Evolutionary conservation across 2,888 invertebrate genomes (phyloP).

Genomic region (Sepioteuthis lessoniana): DNA sequence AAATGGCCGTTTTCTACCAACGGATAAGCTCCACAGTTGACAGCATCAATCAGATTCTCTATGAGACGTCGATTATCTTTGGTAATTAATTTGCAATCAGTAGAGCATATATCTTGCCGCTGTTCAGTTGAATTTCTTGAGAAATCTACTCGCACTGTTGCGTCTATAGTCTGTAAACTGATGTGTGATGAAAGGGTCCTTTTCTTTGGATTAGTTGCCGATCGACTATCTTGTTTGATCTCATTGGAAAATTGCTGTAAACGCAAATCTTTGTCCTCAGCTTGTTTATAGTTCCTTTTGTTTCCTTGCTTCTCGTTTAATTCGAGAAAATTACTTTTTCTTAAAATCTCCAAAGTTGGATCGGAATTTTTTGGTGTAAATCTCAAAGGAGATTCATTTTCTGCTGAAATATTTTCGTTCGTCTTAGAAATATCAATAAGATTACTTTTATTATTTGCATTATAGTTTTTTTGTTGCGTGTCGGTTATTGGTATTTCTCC

Average conservation of each 20-base stretch:
- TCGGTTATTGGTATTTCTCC: not conserved
- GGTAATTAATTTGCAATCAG: not conserved
- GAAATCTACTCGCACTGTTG: not conserved
- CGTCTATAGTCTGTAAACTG: not conserved
- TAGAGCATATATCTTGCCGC: not conserved
- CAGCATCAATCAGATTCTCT: not conserved
- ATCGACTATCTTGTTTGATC: not conserved
- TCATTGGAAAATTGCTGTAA: too few species aligned
- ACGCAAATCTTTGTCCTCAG: too few species aligned
- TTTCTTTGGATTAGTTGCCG: not conserved
- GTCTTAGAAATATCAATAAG: not conserved
- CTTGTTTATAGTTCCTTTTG: not conserved
- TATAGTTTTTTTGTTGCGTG: not conserved
- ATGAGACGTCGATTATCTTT: not conserved
- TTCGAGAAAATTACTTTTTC: not conserved
- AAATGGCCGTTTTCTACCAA: not conserved
- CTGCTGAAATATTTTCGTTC: not conserved
- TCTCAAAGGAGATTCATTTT: not conserved
- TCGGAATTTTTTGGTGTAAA: not conserved
- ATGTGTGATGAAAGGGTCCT: not conserved
- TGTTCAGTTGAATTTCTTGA: not conserved
- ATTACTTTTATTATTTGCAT: not conserved
- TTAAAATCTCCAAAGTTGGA: not conserved
- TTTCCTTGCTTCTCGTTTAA: not conserved
- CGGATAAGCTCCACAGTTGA: slow-evolving; percentile 33